phyloP scores from a whole-genome alignment of 2,797 vertebrate genomes.

The Poliocrania exsul region DNA sequence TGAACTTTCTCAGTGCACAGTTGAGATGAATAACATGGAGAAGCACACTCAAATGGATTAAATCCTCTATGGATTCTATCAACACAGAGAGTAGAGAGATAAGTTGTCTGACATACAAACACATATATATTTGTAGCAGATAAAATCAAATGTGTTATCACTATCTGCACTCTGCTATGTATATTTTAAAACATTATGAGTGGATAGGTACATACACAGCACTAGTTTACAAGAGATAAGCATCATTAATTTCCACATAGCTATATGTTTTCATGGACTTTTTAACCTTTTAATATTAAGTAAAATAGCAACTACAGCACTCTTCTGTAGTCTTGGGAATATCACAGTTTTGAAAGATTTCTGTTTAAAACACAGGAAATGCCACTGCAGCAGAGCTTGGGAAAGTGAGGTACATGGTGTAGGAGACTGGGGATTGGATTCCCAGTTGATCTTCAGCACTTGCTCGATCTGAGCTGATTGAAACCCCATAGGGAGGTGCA shows the following conservation, averaged over 20 bases:
- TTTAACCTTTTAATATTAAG: conserved; percentile 69
- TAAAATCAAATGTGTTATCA: conserved; percentile 72
- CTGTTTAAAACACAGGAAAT: conserved; percentile 24
- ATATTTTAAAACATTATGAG: conserved; percentile 70
- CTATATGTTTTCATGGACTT: conserved; percentile 62
- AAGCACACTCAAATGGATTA: conserved; percentile 34
- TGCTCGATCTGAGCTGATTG: background rate
- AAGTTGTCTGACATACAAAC: conserved; percentile 41
- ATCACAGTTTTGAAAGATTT: conserved; percentile 5
- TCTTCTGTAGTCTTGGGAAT: conserved; percentile 24
- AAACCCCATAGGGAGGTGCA: background rate
- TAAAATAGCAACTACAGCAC: conserved; percentile 52
- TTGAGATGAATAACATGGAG: conserved; percentile 54
- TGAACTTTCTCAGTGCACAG: conserved; percentile 34
- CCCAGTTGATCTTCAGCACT: background rate
- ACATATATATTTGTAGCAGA: conserved; percentile 42
- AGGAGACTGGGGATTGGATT: background rate
- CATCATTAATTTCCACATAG: conserved; percentile 72
- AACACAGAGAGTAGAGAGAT: conserved; percentile 33
- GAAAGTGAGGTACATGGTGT: background rate
- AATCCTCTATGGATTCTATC: conserved; percentile 54
- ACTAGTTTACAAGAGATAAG: conserved; percentile 63
- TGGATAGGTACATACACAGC: conserved; percentile 49
- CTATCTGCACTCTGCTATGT: conserved; percentile 68
- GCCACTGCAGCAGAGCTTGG: background rate